A percentile compares a stretch with the other conserved stretches of the same genome.
Conservation (phyloP, 2,797 vertebrate genomes). For the Cyprinodon diabolis region DNA sequence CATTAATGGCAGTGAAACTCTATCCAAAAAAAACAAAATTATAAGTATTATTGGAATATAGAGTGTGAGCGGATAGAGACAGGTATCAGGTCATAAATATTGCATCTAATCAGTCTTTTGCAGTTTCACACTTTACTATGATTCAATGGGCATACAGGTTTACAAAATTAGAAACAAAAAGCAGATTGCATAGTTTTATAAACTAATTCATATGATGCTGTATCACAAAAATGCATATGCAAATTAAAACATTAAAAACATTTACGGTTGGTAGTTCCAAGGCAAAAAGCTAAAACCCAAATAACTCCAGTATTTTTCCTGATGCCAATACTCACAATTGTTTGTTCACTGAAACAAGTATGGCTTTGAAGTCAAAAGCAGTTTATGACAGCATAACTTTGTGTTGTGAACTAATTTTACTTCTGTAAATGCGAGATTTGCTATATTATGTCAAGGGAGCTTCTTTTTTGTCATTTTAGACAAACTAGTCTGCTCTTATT, state of each 20-base stretch:
- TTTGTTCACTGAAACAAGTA: background rate
- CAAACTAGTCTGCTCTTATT: background rate
- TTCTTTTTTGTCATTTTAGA: background rate
- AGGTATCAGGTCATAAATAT: background rate
- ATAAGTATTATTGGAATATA: background rate
- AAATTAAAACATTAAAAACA: background rate
- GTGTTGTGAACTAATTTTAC: background rate
- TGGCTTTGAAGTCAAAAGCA: background rate
- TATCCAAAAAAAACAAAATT: background rate
- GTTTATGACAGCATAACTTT: background rate
- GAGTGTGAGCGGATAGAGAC: background rate
- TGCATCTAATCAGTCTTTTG: background rate
- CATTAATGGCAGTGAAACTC: background rate
- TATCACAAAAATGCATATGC: background rate
- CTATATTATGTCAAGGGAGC: background rate
- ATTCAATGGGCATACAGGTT: background rate
- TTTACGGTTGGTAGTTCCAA: background rate
- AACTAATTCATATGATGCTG: background rate
- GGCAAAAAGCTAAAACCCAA: background rate
- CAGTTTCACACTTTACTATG: background rate
- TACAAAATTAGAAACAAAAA: no score
- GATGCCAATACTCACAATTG: no score
- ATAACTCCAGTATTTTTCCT: background rate
- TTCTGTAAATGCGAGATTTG: background rate
- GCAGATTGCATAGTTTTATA: background rate